A percentile compares a stretch with the other conserved stretches of the same genome.
These are phyloP conservation scores for Drosophila triauraria DNA, from an alignment of 1,140 invertebrate species.

Conservation along the genomic window DNA sequence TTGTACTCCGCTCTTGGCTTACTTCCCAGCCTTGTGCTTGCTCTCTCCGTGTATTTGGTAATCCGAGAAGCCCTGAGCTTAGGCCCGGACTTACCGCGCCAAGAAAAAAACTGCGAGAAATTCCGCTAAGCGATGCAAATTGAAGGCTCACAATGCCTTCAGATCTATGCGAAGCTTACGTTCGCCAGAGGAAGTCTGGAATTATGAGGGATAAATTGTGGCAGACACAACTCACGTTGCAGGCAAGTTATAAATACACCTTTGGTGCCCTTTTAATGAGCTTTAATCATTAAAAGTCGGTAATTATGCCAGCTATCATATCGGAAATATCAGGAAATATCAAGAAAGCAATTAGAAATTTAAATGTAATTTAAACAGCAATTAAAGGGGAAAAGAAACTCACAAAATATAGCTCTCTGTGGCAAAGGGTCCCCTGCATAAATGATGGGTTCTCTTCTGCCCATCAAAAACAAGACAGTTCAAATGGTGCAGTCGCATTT, in stretches of 20 bases:
- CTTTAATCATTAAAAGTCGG: background rate
- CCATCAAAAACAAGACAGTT: too few species aligned
- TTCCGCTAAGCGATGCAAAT: conserved; percentile 27
- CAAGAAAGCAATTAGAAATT: background rate
- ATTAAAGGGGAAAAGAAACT: too few species aligned
- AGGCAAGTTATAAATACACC: background rate
- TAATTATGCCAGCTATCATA: background rate
- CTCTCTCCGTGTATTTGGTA: conserved; percentile 1
- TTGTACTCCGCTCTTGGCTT: background rate
- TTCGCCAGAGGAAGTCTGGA: background rate
- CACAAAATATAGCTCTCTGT: too few species aligned
- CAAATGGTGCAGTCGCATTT: background rate
- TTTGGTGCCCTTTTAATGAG: background rate
- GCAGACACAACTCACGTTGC: background rate
- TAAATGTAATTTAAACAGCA: background rate
- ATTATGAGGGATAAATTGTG: background rate
- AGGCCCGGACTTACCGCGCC: conserved; percentile 6
- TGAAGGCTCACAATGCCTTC: conserved; percentile 14
- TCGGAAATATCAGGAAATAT: background rate
- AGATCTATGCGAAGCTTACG: conserved; percentile 1
- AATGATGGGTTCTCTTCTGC: too few species aligned
- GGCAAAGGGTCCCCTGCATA: too few species aligned
- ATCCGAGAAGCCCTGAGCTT: conserved; percentile 5
- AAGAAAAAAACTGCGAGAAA: background rate
- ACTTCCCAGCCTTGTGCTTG: too few species aligned